A percentile compares a stretch with the other conserved stretches of the same genome.
Conservation (phyloP, 2,797 vertebrate genomes). For the Loriculus beryllinus region DNA sequence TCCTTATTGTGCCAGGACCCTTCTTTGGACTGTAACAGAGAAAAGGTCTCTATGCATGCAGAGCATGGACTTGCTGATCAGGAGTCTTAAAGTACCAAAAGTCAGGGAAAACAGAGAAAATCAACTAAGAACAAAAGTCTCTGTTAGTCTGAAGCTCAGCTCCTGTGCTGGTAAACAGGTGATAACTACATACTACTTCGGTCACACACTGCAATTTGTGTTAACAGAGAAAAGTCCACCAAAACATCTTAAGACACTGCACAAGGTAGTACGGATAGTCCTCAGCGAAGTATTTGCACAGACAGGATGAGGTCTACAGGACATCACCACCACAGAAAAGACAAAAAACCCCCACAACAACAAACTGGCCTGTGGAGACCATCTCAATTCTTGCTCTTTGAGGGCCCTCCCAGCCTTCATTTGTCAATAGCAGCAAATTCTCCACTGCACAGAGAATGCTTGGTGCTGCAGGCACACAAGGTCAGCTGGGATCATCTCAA, state of each 20-base stretch:
- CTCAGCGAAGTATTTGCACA: slow-evolving; percentile 17
- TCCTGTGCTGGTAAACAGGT: neutral
- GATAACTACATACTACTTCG: neutral
- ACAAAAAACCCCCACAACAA: neutral
- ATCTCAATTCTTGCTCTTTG: neutral
- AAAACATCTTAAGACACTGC: neutral
- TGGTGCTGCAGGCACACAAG: neutral
- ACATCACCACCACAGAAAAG: slow-evolving; percentile 21
- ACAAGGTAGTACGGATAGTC: neutral
- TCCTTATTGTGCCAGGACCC: neutral
- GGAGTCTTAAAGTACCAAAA: neutral
- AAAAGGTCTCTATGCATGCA: neutral
- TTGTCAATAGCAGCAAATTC: neutral
- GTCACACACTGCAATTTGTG: neutral
- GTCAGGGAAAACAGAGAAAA: neutral
- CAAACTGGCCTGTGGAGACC: neutral
- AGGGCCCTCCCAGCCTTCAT: neutral
- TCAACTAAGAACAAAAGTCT: neutral
- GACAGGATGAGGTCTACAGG: slow-evolving; percentile 27
- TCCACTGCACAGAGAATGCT: neutral
- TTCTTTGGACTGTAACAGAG: neutral
- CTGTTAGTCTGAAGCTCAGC: neutral
- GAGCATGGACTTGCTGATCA: neutral
- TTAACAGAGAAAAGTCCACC: neutral
- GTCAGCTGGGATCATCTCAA: neutral